Evolutionary conservation across 2,797 vertebrate genomes (phyloP).

Genomic region (Moxostoma hubbsi): DNA sequence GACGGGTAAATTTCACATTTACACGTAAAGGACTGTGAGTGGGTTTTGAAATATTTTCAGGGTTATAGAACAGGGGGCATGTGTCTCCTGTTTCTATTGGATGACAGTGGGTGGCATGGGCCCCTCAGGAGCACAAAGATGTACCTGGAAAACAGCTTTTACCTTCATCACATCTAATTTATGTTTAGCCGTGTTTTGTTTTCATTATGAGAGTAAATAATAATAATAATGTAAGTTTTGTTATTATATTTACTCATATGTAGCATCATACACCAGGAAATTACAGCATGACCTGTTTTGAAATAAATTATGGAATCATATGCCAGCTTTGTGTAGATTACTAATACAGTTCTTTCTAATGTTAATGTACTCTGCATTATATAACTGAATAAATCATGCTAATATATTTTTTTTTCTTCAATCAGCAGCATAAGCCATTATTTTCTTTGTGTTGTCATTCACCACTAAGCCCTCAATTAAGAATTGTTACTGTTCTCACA

Average conservation of each 20-base stretch:
- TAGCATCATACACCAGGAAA: not conserved
- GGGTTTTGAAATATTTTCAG: not conserved
- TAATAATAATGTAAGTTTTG: not conserved
- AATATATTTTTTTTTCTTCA: not conserved
- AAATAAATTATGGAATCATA: not conserved
- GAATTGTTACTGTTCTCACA: slow-evolving; percentile 36
- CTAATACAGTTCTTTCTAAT: not conserved
- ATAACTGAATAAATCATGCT: slow-evolving; percentile 13
- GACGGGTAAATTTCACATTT: not conserved
- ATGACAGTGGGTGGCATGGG: slow-evolving; percentile 45
- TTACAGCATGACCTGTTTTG: not conserved
- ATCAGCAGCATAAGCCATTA: slow-evolving; percentile 25
- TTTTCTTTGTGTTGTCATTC: slow-evolving; percentile 41
- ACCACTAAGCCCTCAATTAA: slow-evolving; percentile 47
- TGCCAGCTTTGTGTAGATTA: not conserved
- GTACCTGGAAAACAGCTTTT: slow-evolving; percentile 43
- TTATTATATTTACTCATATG: not conserved
- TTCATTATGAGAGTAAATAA: not conserved
- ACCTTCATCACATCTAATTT: not conserved
- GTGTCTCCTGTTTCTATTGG: not conserved
- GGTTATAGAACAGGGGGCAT: not conserved
- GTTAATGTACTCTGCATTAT: not conserved
- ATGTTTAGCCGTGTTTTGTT: not conserved
- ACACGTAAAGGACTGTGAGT: not conserved
- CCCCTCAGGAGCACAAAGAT: slow-evolving; percentile 50